Percentiles rank a stretch among this genome's conserved stretches.
phyloP scores from a whole-genome alignment of 2,797 vertebrate genomes.

The Eulemur mongoz region DNA sequence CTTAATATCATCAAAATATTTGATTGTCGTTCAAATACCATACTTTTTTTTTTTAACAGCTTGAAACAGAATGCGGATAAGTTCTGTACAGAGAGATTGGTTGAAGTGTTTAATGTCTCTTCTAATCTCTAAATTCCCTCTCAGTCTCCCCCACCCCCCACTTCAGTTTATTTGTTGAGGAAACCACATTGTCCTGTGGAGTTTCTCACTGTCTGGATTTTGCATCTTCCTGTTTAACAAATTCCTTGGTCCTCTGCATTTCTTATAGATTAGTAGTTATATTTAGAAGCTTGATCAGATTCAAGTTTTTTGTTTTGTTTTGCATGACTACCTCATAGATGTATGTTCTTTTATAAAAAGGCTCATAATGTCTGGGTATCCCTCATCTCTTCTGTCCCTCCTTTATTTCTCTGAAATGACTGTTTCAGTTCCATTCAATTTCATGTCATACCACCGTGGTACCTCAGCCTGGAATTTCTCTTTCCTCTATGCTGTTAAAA shows the following conservation, averaged over 20 bases:
- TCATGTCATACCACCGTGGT: neutral
- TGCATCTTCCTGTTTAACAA: neutral
- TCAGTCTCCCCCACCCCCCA: neutral
- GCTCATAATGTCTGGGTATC: neutral
- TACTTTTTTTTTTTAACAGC: neutral
- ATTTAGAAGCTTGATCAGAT: neutral
- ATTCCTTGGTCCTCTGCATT: neutral
- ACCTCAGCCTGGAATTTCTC: neutral
- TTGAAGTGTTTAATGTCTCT: neutral
- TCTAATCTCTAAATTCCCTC: neutral
- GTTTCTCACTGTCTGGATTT: neutral
- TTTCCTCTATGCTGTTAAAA: constrained; percentile 29
- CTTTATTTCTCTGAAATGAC: neutral
- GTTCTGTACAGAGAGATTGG: neutral
- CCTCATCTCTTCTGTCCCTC: neutral
- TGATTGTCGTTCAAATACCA: neutral
- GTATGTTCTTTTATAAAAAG: neutral
- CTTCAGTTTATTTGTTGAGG: neutral
- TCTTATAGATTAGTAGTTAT: neutral
- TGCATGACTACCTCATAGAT: neutral
- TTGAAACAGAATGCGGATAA: neutral
- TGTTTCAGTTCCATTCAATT: neutral
- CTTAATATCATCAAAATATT: neutral
- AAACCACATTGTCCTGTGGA: neutral
- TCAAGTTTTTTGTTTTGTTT: neutral